A percentile compares a stretch with the other conserved stretches of the same genome.
phyloP scores from a whole-genome alignment of 2,797 vertebrate genomes.

The Mormyrus proboscirostris region DNA sequence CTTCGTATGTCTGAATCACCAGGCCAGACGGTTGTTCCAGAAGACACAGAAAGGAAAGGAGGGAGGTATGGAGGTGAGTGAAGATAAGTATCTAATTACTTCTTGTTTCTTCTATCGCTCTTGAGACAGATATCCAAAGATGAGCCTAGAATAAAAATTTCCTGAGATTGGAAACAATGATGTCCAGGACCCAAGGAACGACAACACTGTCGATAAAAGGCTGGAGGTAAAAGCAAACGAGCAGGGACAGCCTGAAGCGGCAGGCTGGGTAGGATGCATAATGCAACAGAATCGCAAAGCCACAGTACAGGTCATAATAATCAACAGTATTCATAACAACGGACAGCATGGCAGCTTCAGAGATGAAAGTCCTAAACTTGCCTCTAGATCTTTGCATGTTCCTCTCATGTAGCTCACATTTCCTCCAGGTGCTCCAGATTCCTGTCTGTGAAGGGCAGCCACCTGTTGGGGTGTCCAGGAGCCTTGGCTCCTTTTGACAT shows the following conservation, averaged over 20 bases:
- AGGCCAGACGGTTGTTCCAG: neutral
- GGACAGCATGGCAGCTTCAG: neutral
- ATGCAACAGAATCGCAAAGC: neutral
- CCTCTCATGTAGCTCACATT: neutral
- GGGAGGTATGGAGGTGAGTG: neutral
- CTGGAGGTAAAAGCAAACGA: neutral
- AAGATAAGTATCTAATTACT: neutral
- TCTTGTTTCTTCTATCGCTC: neutral
- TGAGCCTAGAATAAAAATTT: neutral
- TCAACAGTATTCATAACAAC: neutral
- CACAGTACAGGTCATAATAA: neutral
- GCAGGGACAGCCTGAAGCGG: neutral
- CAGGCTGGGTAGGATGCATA: neutral
- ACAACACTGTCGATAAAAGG: neutral
- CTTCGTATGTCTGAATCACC: neutral
- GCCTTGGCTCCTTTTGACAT: too few species aligned
- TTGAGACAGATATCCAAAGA: neutral
- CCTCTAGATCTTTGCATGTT: neutral
- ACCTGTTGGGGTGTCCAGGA: too few species aligned
- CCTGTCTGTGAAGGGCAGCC: neutral
- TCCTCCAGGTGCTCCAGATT: neutral
- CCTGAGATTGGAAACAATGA: neutral
- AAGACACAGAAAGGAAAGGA: neutral
- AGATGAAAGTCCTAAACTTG: neutral
- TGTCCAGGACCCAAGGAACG: neutral